phyloP scores from a whole-genome alignment of 2,113 vertebrate species.

The Camarhynchus parvulus region DNA sequence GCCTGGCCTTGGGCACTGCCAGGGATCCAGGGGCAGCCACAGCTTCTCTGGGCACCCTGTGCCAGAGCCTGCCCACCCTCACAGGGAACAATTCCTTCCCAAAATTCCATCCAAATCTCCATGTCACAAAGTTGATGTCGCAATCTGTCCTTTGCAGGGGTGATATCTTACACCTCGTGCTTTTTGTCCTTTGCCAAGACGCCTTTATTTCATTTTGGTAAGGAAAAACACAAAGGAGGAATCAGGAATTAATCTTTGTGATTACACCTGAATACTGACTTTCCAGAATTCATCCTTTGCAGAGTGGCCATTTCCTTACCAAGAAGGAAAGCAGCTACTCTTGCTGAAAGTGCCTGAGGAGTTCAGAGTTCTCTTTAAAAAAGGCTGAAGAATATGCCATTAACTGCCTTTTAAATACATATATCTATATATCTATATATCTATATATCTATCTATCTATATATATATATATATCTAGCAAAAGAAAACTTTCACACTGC shows the following conservation, averaged over 20 bases:
- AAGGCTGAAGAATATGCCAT: background rate
- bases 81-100: rapidly evolving
- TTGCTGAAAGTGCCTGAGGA: background rate
- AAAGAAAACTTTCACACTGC: background rate
- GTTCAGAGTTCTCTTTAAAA: background rate
- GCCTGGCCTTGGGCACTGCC: rapidly evolving
- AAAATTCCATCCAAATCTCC: background rate
- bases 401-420: background rate
- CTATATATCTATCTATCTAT: too few relatives aligned
- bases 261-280: background rate
- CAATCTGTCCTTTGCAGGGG: background rate
- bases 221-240: background rate
- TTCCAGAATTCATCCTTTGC: background rate
- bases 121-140: background rate
- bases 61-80: background rate
- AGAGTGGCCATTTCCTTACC: background rate
- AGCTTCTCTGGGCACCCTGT: background rate
- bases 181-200: background rate
- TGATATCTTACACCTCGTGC: background rate
- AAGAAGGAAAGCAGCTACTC: background rate
- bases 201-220: background rate
- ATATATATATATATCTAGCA: background rate
- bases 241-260: background rate
- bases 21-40: background rate
- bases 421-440: background rate